These are phyloP conservation scores for Lepus europaeus DNA, from an alignment of 2,113 vertebrate species.

Conservation along the genomic window DNA sequence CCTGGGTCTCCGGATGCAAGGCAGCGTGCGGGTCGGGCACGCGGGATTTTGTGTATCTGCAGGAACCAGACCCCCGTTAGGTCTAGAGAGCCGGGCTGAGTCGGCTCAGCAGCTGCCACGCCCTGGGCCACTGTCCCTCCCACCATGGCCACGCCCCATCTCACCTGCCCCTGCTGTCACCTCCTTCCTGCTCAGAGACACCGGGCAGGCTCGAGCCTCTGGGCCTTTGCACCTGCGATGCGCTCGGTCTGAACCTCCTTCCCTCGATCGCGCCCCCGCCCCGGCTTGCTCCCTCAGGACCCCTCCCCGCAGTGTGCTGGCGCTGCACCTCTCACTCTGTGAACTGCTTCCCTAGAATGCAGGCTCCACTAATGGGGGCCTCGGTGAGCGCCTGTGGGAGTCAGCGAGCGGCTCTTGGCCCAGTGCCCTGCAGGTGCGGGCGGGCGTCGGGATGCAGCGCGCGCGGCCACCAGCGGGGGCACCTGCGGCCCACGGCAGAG, in stretches of 20 bases:
- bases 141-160: not conserved
- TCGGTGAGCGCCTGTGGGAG: not conserved
- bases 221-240: conserved; percentile 1
- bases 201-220: not conserved
- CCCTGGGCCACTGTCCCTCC: not conserved
- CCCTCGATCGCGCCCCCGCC: not conserved
- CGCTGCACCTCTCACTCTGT: not conserved
- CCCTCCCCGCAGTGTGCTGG: too few species aligned
- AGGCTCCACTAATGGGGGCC: not conserved
- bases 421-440: not conserved
- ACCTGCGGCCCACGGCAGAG: too few species aligned
- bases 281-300: too few species aligned
- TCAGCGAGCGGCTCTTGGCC: not conserved
- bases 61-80: not conserved
- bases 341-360: not conserved
- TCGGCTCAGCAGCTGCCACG: not conserved
- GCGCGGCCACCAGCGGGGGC: too few species aligned
- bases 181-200: not conserved
- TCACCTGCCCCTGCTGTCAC: not conserved
- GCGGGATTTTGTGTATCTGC: not conserved
- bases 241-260: not conserved
- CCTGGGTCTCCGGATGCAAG: not conserved
- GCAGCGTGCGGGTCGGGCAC: not conserved
- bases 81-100: not conserved
- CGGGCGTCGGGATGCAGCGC: too few species aligned